Evolutionary conservation across 1,140 invertebrate species (phyloP).

Genomic region (Aradophagus sp.): DNA sequence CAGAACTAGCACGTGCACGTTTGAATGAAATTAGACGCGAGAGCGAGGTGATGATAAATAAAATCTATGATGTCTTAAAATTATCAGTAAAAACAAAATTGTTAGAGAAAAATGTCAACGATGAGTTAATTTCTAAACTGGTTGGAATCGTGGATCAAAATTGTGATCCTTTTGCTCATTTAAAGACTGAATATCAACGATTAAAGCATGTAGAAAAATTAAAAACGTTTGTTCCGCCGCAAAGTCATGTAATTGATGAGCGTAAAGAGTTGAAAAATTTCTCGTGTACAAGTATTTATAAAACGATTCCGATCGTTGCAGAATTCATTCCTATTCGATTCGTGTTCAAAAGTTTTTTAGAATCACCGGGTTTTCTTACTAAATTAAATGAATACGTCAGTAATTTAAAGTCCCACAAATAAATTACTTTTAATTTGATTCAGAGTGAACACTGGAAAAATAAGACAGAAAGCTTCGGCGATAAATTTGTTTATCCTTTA

Average conservation of each 20-base stretch:
- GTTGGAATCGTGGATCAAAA: no score
- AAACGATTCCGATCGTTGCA: slow-evolving; percentile 14
- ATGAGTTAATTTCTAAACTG: no score
- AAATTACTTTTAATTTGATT: slow-evolving; percentile 15
- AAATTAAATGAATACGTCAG: slow-evolving; percentile 8
- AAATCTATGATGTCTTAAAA: not conserved
- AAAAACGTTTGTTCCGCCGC: slow-evolving; percentile 11
- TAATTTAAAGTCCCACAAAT: slow-evolving; percentile 2
- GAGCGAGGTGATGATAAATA: not conserved
- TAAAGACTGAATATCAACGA: slow-evolving; percentile 21
- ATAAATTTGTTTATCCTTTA: slow-evolving; percentile 13
- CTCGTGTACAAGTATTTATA: slow-evolving; percentile 10
- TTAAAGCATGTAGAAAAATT: slow-evolving; percentile 1
- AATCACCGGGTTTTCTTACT: slow-evolving; percentile 2
- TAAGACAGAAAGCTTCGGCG: not conserved
- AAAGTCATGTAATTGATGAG: slow-evolving; percentile 20
- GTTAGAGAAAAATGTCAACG: no score
- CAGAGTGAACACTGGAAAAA: slow-evolving; percentile 10
- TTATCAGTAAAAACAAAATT: no score
- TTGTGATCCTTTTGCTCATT: slow-evolving; percentile 8
- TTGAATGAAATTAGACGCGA: slow-evolving; percentile 7
- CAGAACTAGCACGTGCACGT: not conserved
- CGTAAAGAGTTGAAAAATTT: slow-evolving; percentile 10
- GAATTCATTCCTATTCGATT: slow-evolving; percentile 40
- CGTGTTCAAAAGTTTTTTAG: slow-evolving; percentile 35